Conservation (phyloP, 53 echinoderm and acorn worm genomes). For the Patiria pectinifera region DNA sequence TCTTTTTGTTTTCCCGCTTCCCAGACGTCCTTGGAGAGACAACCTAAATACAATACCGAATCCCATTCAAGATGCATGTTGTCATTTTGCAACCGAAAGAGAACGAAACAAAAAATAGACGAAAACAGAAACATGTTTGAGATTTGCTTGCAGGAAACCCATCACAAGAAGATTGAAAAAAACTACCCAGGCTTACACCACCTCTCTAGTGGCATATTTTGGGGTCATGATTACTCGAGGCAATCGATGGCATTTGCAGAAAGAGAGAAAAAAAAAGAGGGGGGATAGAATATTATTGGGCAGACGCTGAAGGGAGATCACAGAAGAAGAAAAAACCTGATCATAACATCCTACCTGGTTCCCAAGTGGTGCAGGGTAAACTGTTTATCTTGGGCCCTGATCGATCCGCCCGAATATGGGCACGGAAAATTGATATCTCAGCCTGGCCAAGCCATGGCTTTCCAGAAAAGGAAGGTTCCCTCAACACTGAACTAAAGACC, state of each 20-base stretch:
- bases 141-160: slow-evolving; percentile 35
- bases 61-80: neutral
- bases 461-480: neutral
- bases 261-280: neutral
- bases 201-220: slow-evolving; percentile 40
- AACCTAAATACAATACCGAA: neutral
- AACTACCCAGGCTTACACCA: neutral
- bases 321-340: slow-evolving; percentile 9
- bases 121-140: neutral
- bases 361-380: slow-evolving; percentile 42
- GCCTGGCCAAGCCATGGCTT: neutral
- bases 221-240: slow-evolving; percentile 39
- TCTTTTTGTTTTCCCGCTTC: neutral
- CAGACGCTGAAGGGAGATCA: slow-evolving; percentile 41
- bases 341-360: slow-evolving; percentile 22
- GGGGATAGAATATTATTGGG: neutral
- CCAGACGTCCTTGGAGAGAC: neutral
- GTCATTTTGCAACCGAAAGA: neutral
- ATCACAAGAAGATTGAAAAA: slow-evolving; percentile 33
- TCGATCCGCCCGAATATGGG: slow-evolving; percentile 54
- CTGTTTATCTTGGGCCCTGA: slow-evolving; percentile 51
- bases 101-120: neutral
- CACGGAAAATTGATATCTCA: slow-evolving; percentile 56
- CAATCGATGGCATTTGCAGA: slow-evolving; percentile 32
- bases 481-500: neutral